Evolutionary conservation across 2,888 invertebrate species (phyloP).

Genomic region (Drosophila aldrichi): DNA sequence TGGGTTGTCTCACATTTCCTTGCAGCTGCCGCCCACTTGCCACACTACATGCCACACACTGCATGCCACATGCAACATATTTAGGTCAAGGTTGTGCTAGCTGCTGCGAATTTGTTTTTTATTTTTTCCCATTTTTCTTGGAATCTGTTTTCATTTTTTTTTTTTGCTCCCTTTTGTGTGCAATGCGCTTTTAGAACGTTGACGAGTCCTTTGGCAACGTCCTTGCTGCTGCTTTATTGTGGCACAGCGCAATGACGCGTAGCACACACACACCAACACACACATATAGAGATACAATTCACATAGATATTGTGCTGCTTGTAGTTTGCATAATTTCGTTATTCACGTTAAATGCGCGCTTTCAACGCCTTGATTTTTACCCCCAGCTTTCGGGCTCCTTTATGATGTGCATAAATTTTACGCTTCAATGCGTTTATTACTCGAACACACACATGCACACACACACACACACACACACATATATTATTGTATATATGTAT

Average conservation of each 20-base stretch:
- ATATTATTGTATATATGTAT: not conserved
- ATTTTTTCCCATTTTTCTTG: constrained; percentile 10
- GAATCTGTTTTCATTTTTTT: constrained; percentile 10
- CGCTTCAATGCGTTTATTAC: constrained; percentile 52
- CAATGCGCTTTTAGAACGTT: constrained; percentile 77
- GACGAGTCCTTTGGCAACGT: constrained; percentile 61
- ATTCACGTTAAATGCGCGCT: constrained; percentile 43
- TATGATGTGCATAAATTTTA: constrained; percentile 67
- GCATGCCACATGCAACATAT: constrained; percentile 65
- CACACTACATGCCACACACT: constrained; percentile 39
- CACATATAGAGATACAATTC: not conserved
- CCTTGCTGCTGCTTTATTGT: constrained; percentile 49
- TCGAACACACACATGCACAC: not conserved
- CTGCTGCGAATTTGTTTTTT: constrained; percentile 31
- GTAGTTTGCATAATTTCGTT: constrained; percentile 72
- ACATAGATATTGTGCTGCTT: not conserved
- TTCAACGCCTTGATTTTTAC: constrained; percentile 11
- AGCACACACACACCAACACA: constrained; percentile 6
- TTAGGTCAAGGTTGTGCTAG: constrained; percentile 84
- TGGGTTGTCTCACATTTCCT: constrained; percentile 33
- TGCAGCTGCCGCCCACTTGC: constrained; percentile 46
- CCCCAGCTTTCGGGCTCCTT: constrained; percentile 12
- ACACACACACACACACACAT: not conserved
- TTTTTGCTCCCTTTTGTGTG: constrained; percentile 9
- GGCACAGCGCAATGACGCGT: constrained; percentile 53